phyloP scores from a whole-genome alignment of 2,888 invertebrate genomes.

The Aporophyla lueneburgensis region DNA sequence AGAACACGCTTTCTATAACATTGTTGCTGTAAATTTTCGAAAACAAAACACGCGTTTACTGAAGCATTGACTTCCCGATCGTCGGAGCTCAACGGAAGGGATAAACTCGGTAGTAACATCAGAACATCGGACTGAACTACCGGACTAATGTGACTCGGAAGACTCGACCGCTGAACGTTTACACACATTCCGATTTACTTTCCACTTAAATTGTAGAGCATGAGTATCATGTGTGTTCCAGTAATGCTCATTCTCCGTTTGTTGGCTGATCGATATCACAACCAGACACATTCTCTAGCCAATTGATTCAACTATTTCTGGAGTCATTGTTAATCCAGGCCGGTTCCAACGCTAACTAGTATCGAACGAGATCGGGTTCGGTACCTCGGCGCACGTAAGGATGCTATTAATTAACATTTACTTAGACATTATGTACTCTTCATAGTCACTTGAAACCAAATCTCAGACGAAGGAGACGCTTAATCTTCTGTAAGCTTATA shows the following conservation, averaged over 20 bases:
- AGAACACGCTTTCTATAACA: slow-evolving; percentile 44
- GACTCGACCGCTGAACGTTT: slow-evolving; percentile 11
- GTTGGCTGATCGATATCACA: slow-evolving; percentile 62
- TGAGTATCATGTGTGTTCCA: slow-evolving; percentile 18
- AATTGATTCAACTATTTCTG: slow-evolving; percentile 67
- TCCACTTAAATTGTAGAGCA: neutral
- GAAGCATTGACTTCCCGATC: slow-evolving; percentile 34
- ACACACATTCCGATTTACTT: slow-evolving; percentile 13
- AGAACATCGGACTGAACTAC: slow-evolving; percentile 3
- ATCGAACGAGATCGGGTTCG: slow-evolving; percentile 46
- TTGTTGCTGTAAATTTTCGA: slow-evolving; percentile 50
- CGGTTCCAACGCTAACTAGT: slow-evolving; percentile 39
- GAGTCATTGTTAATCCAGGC: slow-evolving; percentile 58
- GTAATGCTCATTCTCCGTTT: slow-evolving; percentile 24
- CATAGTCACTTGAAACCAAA: slow-evolving; percentile 50
- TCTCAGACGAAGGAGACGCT: slow-evolving; percentile 18
- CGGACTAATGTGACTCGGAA: slow-evolving; percentile 26
- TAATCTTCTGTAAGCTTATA: slow-evolving; percentile 48
- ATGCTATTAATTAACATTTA: slow-evolving; percentile 57
- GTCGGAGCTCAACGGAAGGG: slow-evolving; percentile 29
- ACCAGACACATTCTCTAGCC: slow-evolving; percentile 61
- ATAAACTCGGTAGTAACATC: slow-evolving; percentile 36
- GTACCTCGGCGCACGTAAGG: slow-evolving; percentile 32
- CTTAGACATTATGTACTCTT: slow-evolving; percentile 39
- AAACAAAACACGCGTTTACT: slow-evolving; percentile 51